Evolutionary conservation across 2,888 invertebrate genomes (phyloP).

Genomic region (Microctonus aethiopoides): DNA sequence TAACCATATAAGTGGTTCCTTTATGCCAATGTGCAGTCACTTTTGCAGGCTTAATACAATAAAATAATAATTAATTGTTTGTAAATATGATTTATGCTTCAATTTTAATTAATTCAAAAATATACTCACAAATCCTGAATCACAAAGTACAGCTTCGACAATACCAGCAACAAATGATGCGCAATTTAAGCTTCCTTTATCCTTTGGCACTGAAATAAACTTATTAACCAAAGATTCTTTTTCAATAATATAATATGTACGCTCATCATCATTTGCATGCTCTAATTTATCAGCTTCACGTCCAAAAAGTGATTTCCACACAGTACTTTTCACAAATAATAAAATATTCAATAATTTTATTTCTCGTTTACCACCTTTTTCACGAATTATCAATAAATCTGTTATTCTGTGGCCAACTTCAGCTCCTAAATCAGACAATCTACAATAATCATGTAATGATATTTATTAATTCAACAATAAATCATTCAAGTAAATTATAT

Average conservation of each 20-base stretch:
- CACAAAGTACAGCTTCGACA: conserved; percentile 93
- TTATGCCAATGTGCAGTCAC: conserved; percentile 99
- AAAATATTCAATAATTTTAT: conserved; percentile 94
- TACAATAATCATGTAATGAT: conserved; percentile 64
- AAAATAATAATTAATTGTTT: not conserved
- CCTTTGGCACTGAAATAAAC: conserved; percentile 97
- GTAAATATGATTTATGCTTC: not conserved
- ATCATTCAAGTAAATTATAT: not conserved
- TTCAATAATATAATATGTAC: conserved; percentile 98
- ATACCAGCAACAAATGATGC: conserved; percentile 99
- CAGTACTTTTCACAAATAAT: conserved; percentile 92
- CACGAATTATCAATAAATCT: conserved; percentile 93
- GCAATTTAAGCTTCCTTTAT: conserved; percentile 97
- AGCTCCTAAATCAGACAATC: conserved; percentile 92
- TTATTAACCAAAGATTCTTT: conserved; percentile 97
- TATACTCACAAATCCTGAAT: conserved; percentile 93
- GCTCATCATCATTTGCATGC: conserved; percentile 98
- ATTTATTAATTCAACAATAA: not conserved
- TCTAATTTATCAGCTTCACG: conserved; percentile 98
- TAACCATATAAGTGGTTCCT: conserved; percentile 99
- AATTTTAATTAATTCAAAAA: not conserved
- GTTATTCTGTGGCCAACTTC: conserved; percentile 94
- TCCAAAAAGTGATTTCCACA: conserved; percentile 99
- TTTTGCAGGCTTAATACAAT: conserved; percentile 83
- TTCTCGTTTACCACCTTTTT: conserved; percentile 93